Base-by-base conservation (phyloP, 1,140 invertebrate species). In the Panulirus ornatus region DNA sequence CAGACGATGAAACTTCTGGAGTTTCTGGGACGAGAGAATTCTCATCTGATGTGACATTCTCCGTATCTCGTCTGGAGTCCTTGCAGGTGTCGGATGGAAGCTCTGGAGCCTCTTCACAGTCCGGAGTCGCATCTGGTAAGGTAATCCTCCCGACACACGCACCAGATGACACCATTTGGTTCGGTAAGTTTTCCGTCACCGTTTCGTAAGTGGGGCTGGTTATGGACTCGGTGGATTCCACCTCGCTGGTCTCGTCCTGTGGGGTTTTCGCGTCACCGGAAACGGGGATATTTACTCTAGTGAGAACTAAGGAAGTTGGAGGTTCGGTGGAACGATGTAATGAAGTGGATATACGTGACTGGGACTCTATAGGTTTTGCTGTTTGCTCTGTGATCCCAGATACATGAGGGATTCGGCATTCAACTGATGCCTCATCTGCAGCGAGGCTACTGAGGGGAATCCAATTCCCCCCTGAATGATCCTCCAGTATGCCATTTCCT, bases 81-180 rank as follows among this genome's bases (percentile, higher is more conserved):
- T 36, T 76, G 1, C 34, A 27, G 40, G 2, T 58, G 38, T 78
- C 71, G 63, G 47, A n/a, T 9, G 51, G 73, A 42, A 87, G 34
- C 30, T 63, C 84, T 27, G 73, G 34, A 42, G 51, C 9, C 5
- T 87, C 71, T 66, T 78, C 73, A 63, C 8, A 84, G n/a, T 84
- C 58, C n/a, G 81, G 81, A 9, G 58, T 70, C 63, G 27, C 11
- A 34, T 84, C 47, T 47, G 51, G 2, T 14, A 51, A 34, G 54
- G 1, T 82, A 6, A 16, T 82, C n/a, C 5, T 63, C 5, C 16
- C 42, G 16, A 70, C 30, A 14, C 19, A 30, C 40, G 38, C 22
- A 14, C 16, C 5, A 11, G n/a, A 3, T 11, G 54, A 70, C 16
- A 40, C 22, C 8, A 22, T n/a, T 1, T 40, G 6, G 36, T n/a